phyloP scores from a whole-genome alignment of 2,113 vertebrate genomes.

The Macroglossus sobrinus region DNA sequence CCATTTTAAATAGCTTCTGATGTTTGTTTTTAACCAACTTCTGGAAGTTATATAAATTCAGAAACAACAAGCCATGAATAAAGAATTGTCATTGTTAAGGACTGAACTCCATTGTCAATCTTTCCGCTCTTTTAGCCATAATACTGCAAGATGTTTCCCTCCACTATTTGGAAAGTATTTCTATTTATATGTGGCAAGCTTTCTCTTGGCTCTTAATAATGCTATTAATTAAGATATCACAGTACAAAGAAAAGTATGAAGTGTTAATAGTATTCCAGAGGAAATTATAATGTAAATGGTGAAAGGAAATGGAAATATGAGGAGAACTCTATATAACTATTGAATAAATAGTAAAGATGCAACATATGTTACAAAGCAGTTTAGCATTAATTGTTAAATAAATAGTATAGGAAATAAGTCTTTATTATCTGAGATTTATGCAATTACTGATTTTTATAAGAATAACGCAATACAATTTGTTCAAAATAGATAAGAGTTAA shows the following conservation, averaged over 20 bases:
- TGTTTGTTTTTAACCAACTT: not conserved
- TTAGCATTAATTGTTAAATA: not conserved
- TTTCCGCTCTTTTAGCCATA: not conserved
- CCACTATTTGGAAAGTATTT: not conserved
- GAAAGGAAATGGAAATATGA: not conserved
- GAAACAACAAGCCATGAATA: not conserved
- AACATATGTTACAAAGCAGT: not conserved
- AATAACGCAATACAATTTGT: slow-evolving; percentile 3
- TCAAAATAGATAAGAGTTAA: not conserved
- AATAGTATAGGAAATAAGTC: not conserved
- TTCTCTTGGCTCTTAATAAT: slow-evolving; percentile 11
- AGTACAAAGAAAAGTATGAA: not conserved
- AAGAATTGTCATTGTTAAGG: not conserved
- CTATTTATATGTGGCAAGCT: not conserved
- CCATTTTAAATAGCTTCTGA: not conserved
- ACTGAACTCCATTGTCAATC: not conserved
- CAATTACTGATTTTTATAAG: slow-evolving; percentile 41
- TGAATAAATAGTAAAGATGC: slow-evolving; percentile 12
- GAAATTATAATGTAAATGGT: slow-evolving; percentile 21
- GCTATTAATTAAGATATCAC: not conserved
- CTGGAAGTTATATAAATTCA: not conserved
- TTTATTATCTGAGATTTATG: slow-evolving; percentile 17
- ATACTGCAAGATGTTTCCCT: not conserved
- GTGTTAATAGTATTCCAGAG: not conserved
- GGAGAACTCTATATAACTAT: not conserved